A percentile compares a stretch with the other conserved stretches of the same genome.
phyloP scores from a whole-genome alignment of 2,797 vertebrate species.

The Xenops minutus region DNA sequence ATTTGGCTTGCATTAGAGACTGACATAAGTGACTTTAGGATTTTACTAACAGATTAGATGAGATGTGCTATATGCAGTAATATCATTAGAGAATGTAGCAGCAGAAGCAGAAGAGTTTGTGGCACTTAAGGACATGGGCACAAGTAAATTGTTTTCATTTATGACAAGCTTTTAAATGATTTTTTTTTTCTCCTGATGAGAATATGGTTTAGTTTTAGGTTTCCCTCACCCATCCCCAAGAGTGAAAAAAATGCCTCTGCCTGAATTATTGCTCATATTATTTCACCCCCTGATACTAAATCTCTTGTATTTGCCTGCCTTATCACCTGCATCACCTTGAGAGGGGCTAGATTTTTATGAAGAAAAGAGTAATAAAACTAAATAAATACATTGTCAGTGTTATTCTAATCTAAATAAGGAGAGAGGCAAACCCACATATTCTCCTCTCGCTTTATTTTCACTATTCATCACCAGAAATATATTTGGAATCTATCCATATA shows the following conservation, averaged over 20 bases:
- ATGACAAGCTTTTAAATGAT: slow-evolving; percentile 66
- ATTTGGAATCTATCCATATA: neutral
- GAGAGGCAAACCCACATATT: neutral
- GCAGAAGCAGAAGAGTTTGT: slow-evolving; percentile 73
- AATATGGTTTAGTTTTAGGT: slow-evolving; percentile 53
- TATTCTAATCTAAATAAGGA: slow-evolving; percentile 24
- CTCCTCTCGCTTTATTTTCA: neutral
- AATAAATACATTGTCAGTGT: neutral
- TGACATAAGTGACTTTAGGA: slow-evolving; percentile 97
- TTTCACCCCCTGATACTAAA: slow-evolving; percentile 46
- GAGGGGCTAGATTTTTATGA: slow-evolving; percentile 34
- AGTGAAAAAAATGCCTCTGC: slow-evolving; percentile 44
- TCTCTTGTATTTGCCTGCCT: slow-evolving; percentile 36
- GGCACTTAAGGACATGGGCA: slow-evolving; percentile 71
- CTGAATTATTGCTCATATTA: slow-evolving; percentile 44
- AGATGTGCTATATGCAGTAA: slow-evolving; percentile 91
- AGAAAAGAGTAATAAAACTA: slow-evolving; percentile 49
- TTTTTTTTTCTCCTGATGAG: slow-evolving; percentile 67
- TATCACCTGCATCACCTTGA: slow-evolving; percentile 43
- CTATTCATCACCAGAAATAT: neutral
- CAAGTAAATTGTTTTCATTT: slow-evolving; percentile 82
- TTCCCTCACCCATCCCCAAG: neutral
- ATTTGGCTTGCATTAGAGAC: slow-evolving; percentile 99
- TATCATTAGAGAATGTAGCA: slow-evolving; percentile 91
- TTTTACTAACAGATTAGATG: slow-evolving; percentile 97